Evolutionary conservation across 2,888 invertebrate genomes (phyloP), one percentile per base, ranked within the genome.

Genomic region (Tinea trinotella): DNA sequence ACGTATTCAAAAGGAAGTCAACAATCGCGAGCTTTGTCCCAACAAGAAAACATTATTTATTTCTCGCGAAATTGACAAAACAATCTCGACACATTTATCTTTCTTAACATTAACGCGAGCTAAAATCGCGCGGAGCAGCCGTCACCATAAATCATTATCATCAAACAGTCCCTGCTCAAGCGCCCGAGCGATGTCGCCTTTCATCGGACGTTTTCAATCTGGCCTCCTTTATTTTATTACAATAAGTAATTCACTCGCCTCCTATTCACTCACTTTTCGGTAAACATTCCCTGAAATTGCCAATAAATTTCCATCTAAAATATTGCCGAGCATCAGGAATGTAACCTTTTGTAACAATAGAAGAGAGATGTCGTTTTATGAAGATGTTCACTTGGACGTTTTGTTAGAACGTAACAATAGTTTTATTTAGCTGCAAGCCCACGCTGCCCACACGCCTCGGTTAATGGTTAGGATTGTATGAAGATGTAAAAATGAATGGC

Each of bases 131-230:
- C 73, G 72, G 74, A 70, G 73, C 71, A 72, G 70, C 74, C 71
- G 79, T 76, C 76, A 70, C 68, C 76, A 81, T 84, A 80, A 84
- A 84, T 85, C 82, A 84, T 83, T 82, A 81, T 69, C 80, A 78
- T 79, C 79, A 80, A 78, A 76, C 76, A 71, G 68, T 68, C 64
- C 65, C 66, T 63, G 64, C 64, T 52, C 44, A 24, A 18, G 52
- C 17, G 50, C 30, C 13, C 46, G 17, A 22, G 49, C 65, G 70
- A 71, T 71, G 73, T 74, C 76, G 73, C 70, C 76, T 80, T 82
- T 79, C 78, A 80, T 76, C 75, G 75, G 76, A 74, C 76, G 76
- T 74, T 78, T 82, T 81, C 82, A 82, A 82, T 84, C 79, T 79
- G 74, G 71, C 71, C 65, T 76, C 79, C 74, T 80, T 84, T 83